Evolutionary conservation across 2,888 invertebrate species (phyloP).

Genomic region (Ceramica pisi): DNA sequence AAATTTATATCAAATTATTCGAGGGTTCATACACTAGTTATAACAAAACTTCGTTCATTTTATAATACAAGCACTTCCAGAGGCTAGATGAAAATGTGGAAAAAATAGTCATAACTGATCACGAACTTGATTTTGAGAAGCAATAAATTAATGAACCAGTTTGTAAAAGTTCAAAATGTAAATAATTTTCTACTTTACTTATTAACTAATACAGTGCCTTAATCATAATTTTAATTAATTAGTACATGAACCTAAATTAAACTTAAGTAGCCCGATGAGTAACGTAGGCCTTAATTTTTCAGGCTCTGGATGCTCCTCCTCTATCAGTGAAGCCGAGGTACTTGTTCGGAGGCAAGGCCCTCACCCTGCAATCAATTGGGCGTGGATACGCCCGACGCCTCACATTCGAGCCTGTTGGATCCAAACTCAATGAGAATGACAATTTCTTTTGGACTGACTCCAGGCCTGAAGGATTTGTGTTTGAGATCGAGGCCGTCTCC

Average conservation of each 20-base stretch:
- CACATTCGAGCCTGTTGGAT: slow-evolving; percentile 92
- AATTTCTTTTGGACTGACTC: slow-evolving; percentile 96
- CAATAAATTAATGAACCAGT: slow-evolving; percentile 31
- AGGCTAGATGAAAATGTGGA: slow-evolving; percentile 54
- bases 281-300: slow-evolving; percentile 79
- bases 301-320: slow-evolving; percentile 86
- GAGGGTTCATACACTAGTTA: slow-evolving; percentile 34
- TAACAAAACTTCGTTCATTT: slow-evolving; percentile 21
- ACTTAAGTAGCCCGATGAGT: slow-evolving; percentile 39
- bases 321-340: slow-evolving; percentile 89
- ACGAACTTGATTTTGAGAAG: slow-evolving; percentile 57
- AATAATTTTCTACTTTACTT: slow-evolving; percentile 55
- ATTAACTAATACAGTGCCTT: slow-evolving; percentile 48
- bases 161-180: slow-evolving; percentile 36
- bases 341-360: slow-evolving; percentile 92
- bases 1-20: slow-evolving; percentile 32
- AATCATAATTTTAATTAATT: slow-evolving; percentile 13
- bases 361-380: slow-evolving; percentile 93
- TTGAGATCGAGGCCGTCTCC: slow-evolving; percentile 93
- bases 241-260: slow-evolving; percentile 25
- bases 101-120: slow-evolving; percentile 78
- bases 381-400: slow-evolving; percentile 94
- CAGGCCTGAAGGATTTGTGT: slow-evolving; percentile 93
- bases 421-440: slow-evolving; percentile 92
- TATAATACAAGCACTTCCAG: slow-evolving; percentile 20